These are phyloP conservation scores for Conops quadrifasciatus DNA, from an alignment of 2,888 invertebrate genomes.

Conservation along the genomic window DNA sequence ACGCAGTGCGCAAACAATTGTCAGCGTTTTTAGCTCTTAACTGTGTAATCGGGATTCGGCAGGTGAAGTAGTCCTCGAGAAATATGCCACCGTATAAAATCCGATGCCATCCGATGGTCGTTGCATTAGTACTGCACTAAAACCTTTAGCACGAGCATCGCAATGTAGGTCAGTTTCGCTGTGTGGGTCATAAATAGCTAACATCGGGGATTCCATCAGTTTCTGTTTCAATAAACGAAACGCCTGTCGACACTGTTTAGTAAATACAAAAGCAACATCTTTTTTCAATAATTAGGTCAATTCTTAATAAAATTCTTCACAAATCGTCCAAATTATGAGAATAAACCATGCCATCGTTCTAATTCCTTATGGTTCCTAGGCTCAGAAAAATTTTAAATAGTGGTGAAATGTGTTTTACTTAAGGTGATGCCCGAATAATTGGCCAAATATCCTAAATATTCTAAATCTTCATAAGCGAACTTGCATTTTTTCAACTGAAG, in stretches of 20 bases:
- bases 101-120: slow-evolving; percentile 45
- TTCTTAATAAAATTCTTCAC: background rate
- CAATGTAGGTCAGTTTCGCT: slow-evolving; percentile 56
- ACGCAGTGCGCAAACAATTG: slow-evolving; percentile 30
- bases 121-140: slow-evolving; percentile 54
- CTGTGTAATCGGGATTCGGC: slow-evolving; percentile 52
- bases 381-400: slow-evolving; percentile 4
- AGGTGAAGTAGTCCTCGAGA: slow-evolving; percentile 51
- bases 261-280: background rate
- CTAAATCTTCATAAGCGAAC: slow-evolving; percentile 40
- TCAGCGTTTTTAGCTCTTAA: slow-evolving; percentile 41
- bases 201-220: slow-evolving; percentile 33
- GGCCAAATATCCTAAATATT: slow-evolving; percentile 45
- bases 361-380: slow-evolving; percentile 25
- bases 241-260: background rate
- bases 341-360: slow-evolving; percentile 13
- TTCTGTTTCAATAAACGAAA: slow-evolving; percentile 39
- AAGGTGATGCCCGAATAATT: slow-evolving; percentile 29
- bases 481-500: background rate
- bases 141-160: slow-evolving; percentile 54
- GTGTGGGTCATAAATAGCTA: slow-evolving; percentile 48
- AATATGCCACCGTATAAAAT: slow-evolving; percentile 54
- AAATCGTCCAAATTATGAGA: background rate
- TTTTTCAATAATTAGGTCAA: background rate
- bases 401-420: background rate